These are phyloP conservation scores for Chionodraco myersi DNA, from an alignment of 2,113 vertebrate species.

Conservation along the genomic window DNA sequence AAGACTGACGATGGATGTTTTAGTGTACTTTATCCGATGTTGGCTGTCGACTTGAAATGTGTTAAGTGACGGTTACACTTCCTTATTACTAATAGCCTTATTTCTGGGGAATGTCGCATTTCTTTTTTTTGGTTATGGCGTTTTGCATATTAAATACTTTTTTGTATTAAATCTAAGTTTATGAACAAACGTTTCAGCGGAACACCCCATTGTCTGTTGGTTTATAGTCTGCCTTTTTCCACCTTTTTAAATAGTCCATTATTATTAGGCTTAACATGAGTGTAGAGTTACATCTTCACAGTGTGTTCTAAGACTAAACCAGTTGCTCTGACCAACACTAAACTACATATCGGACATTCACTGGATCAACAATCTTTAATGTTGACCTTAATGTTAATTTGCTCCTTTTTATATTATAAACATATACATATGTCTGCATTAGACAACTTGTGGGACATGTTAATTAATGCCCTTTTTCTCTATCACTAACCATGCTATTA, in stretches of 20 bases:
- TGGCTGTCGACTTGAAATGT: not conserved
- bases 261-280: not conserved
- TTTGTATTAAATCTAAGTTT: not conserved
- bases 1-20: not conserved
- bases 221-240: slow-evolving; percentile 8
- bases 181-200: not conserved
- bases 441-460: not conserved
- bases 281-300: not conserved
- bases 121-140: not conserved
- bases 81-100: not conserved
- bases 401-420: not conserved
- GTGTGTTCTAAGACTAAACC: not conserved
- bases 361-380: not conserved
- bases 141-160: not conserved
- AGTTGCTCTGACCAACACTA: not conserved
- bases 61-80: not conserved
- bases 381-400: not conserved
- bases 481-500: not conserved
- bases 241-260: not conserved
- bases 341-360: not conserved
- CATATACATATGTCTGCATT: not conserved
- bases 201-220: not conserved
- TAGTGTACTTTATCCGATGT: not conserved
- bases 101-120: not conserved
- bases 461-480: too few species aligned